These are phyloP conservation scores for Amphibalanus amphitrite DNA, from an alignment of 1,140 invertebrate species.

Conservation along the genomic window DNA sequence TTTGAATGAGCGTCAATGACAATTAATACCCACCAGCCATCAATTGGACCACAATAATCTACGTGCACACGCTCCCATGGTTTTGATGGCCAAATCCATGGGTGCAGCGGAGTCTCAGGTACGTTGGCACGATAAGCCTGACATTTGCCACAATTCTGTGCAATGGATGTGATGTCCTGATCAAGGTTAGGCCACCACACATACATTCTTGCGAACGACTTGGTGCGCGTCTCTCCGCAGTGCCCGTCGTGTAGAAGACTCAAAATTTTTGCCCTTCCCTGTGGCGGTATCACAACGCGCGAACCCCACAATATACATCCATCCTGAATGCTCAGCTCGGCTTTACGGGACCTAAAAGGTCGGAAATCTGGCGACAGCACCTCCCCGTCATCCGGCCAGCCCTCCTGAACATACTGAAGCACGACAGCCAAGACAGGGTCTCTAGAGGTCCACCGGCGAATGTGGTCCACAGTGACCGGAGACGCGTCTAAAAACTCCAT, in stretches of 20 bases:
- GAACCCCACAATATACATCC: not conserved
- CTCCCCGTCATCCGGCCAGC: not conserved
- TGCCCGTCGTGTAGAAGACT: not conserved
- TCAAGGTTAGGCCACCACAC: not conserved
- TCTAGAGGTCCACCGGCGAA: not conserved
- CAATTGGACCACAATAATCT: not conserved
- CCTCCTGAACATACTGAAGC: not conserved
- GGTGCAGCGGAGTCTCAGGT: not conserved
- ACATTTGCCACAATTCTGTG: not conserved
- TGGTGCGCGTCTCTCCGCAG: not conserved
- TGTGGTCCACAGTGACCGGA: not conserved
- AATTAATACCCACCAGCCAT: not conserved
- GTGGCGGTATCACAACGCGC: not conserved
- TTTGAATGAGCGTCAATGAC: not conserved
- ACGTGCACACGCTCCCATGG: not conserved
- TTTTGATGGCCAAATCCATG: not conserved
- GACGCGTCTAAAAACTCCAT: not conserved
- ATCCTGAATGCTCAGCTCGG: not conserved
- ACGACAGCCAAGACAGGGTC: not conserved
- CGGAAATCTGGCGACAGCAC: not conserved
- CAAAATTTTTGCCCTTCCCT: not conserved
- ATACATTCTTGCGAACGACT: not conserved
- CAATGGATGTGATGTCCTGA: not conserved
- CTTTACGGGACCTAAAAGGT: not conserved
- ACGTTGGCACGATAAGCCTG: not conserved